These are phyloP conservation scores for Oenanthe oenanthe DNA, from an alignment of 2,113 vertebrate genomes.

Conservation along the genomic window DNA sequence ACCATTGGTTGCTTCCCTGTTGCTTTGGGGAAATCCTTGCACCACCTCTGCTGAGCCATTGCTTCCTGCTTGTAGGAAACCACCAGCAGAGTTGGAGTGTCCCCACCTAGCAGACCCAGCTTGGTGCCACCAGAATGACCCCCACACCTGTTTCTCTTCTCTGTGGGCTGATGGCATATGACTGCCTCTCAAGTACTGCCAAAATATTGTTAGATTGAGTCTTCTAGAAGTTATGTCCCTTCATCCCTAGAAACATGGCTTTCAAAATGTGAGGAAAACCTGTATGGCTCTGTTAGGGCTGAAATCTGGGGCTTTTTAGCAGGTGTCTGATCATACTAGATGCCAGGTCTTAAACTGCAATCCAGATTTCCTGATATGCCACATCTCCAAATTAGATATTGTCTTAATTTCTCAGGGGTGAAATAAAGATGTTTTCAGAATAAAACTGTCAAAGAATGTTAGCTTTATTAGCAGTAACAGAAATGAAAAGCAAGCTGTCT, in stretches of 20 bases:
- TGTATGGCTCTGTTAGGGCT: background rate
- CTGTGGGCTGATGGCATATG: background rate
- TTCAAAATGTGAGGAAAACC: background rate
- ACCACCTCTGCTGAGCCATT: background rate
- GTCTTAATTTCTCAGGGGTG: background rate
- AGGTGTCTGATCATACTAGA: background rate
- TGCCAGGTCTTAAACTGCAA: background rate
- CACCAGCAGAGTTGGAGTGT: background rate
- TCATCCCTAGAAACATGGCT: background rate
- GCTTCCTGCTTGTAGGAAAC: background rate
- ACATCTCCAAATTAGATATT: conserved; percentile 1
- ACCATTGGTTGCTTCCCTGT: background rate
- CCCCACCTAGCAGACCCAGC: background rate
- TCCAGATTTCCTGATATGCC: background rate
- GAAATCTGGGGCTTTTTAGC: background rate
- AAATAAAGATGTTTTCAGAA: conserved; percentile 21
- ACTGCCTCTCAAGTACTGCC: background rate
- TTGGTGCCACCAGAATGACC: background rate
- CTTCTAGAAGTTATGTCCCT: background rate
- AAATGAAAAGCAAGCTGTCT: background rate
- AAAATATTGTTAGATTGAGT: background rate
- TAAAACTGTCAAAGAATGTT: conserved; percentile 3
- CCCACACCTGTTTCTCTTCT: background rate
- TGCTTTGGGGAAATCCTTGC: background rate
- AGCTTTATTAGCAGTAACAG: background rate